Evolutionary conservation across 2,888 invertebrate genomes (phyloP), one percentile per base, ranked within the genome.

Genomic region (Pyrochroa serraticornis): DNA sequence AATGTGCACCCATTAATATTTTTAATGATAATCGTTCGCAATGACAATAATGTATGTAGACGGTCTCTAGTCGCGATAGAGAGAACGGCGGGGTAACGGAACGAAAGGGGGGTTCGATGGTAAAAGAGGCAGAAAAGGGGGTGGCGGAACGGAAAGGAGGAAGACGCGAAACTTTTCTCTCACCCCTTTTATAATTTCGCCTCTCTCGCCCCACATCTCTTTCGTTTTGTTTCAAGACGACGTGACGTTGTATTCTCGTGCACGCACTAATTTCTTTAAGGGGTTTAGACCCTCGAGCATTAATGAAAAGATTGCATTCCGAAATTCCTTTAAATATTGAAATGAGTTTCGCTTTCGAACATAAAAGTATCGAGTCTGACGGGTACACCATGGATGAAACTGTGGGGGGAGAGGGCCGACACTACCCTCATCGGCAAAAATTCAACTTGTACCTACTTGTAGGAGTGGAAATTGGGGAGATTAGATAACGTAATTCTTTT

Each of bases 11-110:
- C 77, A 77, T 78, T 79, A 79, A 79, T 79, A 79, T 79, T 79
- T 79, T 79, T 79, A 78, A 79, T 78, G 79, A 78, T 78, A 77
- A 78, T 79, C 78, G 76, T 71, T 70, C 68, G 66, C 74, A 77
- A 77, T 76, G 77, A 77, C 77, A 78, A 77, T 77, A 77, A 77
- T 78, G 76, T 77, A 77, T 77, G 76, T 77, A 74, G 76, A 75
- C 73, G 74, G 64, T 73, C 69, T 72, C 67, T 68, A 68, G 70
- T 72, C 70, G 67, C 67, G 64, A 57, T 65, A 61, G 64, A 60
- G 61, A 66, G 69, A 73, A 71, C 70, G 68, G 66, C 60, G 63
- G 60, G 60, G 67, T 59, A 60, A 61, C 57, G 34, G 36, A n/a
- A n/a, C n/a, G n/a, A n/a, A n/a, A n/a, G n/a, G n/a, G n/a, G n/a